Base-by-base conservation (phyloP, 2,113 vertebrate species). In the Microcebus tavaratra region DNA sequence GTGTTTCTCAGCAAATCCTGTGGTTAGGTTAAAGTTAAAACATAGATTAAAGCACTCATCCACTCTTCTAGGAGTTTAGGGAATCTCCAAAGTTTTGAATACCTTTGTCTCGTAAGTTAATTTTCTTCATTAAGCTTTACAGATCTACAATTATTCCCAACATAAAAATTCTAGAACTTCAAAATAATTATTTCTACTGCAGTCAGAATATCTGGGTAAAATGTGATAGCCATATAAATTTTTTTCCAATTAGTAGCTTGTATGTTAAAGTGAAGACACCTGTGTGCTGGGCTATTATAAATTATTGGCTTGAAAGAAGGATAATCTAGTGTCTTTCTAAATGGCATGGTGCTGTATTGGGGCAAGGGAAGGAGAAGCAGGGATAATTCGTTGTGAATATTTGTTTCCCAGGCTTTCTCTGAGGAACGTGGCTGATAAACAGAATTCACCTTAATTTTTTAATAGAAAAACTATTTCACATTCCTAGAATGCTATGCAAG, bases 381-480 rank as follows among this genome's bases (percentile, higher is more conserved):
- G 10, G 2, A 53, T 10, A n/a, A 10, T 53, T 3, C 5, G 6
- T 9, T 70, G 7, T 55, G 8, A 61, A 21, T 50, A 95, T 79
- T 92, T 83, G 14, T 45, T 63, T 91, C 27, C 13, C 12, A 76
- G 8, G 31, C 23, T 84, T 94, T 87, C 5, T 81, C 36, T 91
- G 31, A 61, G 8, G 7, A 73, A 3, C 1, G 70, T 13, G 23
- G 48, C 13, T 87, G 29, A 87, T 81, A 55, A 2, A 63, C 0
- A 92, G 42, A 83, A 79, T 76, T 91, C 68, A 90, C 6, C 20
- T 73, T 91, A 90, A 78, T 76, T 90, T 97, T 96, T 96, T 83
- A 95, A 82, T 67, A 78, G 23, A 48, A 94, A 97, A 97, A 36
- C 11, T 31, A 82, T 84, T 91, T 97, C 20, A 67, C 14, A 75